Base-by-base conservation (phyloP, 2,797 vertebrate species). In the Tadarida brasiliensis region DNA sequence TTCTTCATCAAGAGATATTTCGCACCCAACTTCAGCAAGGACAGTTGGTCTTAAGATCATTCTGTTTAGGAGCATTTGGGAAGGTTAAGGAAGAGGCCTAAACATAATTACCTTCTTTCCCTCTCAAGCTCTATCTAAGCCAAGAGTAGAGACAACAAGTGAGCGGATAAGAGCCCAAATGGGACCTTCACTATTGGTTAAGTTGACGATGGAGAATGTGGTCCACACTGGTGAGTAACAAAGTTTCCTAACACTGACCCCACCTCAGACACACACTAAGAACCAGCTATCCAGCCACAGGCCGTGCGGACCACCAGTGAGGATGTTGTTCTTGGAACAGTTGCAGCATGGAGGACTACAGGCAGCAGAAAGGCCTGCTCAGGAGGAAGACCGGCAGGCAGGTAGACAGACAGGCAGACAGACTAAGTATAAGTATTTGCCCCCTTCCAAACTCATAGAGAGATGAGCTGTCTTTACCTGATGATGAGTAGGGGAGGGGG, bases 261-360 rank as follows among this genome's bases (percentile, higher is more conserved):
- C 16, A 12, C 8, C 30, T 8, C 20, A 63, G n/a, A 90, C 11
- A n/a, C 17, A 39, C 22, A 56, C 28, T 20, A 9, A 59, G 57
- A 88, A 56, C 17, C 1, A 35, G 39, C 15, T 1, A 0, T 1
- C 11, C 6, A 2, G 10, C 22, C 56, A 8, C 0, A 16, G 39
- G 19, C 9, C 15, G n/a, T 2, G 8, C 47, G 7, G 33, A 26
- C 20, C 15, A 15, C 6, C 2, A 7, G 3, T 2, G 2, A 85
- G 7, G 68, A 39, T 7, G 17, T 63, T 12, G 2, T 7, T 51
- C 35, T 39, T n/a, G 24, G 51, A 54, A 65, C 47, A 24, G 16
- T 11, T 2, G 24, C 0, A 28, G 15, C 33, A 16, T 0, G 6
- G 15, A 63, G 12, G 35, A 54, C 47, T 0, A 16, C 22, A 20